Base-by-base conservation (phyloP, 1,140 invertebrate genomes). In the Euschistus heros region DNA sequence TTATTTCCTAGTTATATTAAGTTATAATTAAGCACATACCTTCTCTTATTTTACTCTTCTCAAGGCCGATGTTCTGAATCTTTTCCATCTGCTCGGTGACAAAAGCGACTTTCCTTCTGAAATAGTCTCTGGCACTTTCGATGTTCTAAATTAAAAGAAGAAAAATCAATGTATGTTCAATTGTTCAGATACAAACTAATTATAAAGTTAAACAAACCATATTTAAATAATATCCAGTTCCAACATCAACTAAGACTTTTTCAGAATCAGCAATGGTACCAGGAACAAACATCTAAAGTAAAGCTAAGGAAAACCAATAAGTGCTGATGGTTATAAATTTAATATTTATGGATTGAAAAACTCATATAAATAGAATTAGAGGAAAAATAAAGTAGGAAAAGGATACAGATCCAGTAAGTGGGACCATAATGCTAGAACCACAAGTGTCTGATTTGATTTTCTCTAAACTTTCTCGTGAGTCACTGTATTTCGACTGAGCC, bases 71-170 rank as follows among this genome's bases (percentile, higher is more conserved):
- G 60, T 80, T 78, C 76, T 94, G 91, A 68, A 96, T 88, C 78
- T 94, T 93, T 75, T 96, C 92, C 79, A 97, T 95, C 79, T 96
- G 91, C 74, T 93, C 88, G 2, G 89, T 90, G 0, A 97, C 84
- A 82, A 90, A 97, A 67, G 87, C 83, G 0, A 92, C 86, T 81
- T 92, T 93, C 66, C 92, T 82, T 76, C 89, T 88, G 73, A 97
- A 97, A 73, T 96, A 97, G 72, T 94, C 87, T 74, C 91, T 90
- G 0, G 89, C 91, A 68, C 85, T 84, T 27, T 82, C 80, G 66
- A 92, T 79, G 73, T 85, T 83, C 84, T 91, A 73, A 57, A 67
- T 72, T 66, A 68, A 62, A 64, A 59, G 6, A 1, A 24, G 14
- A 26, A 13, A 5, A 22, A 22, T 7, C n/a, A 57, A 57, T 20